A percentile compares a stretch with the other conserved stretches of the same genome.
Evolutionary conservation across 2,113 vertebrate species (phyloP).

Genomic region (Micronisus gabar): DNA sequence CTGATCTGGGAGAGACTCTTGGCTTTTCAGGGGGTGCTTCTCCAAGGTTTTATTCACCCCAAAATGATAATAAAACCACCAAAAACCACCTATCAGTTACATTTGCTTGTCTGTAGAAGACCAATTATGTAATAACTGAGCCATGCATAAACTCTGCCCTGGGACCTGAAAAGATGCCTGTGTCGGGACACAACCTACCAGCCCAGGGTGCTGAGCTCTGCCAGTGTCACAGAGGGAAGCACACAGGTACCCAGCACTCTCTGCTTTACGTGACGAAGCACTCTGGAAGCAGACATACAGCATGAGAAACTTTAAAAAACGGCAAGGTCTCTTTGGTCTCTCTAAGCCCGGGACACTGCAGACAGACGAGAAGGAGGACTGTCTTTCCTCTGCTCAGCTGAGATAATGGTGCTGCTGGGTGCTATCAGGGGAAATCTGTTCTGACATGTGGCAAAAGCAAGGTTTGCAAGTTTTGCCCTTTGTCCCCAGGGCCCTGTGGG

Average conservation of each 20-base stretch:
- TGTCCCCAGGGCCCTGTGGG: neutral
- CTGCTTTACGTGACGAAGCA: neutral
- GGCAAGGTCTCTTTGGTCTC: neutral
- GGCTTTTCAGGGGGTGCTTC: neutral
- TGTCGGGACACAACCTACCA: fast-evolving
- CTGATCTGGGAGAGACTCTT: neutral
- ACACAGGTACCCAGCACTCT: neutral
- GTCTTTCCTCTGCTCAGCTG: neutral
- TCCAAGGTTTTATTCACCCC: neutral
- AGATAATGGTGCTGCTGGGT: neutral
- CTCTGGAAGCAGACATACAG: neutral
- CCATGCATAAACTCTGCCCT: neutral
- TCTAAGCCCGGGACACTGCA: neutral
- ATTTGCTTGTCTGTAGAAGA: neutral
- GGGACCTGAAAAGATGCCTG: neutral
- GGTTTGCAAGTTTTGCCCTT: neutral
- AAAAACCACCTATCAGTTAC: neutral
- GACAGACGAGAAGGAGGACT: neutral
- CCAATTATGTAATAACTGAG: neutral
- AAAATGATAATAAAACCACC: neutral
- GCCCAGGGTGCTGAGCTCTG: neutral
- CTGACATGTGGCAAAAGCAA: fast-evolving
- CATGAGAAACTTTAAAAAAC: neutral
- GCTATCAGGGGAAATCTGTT: neutral
- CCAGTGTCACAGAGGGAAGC: fast-evolving